A percentile compares a stretch with the other conserved stretches of the same genome.
These are phyloP conservation scores for Serinus canaria DNA, from an alignment of 2,113 vertebrate species.

Conservation along the genomic window DNA sequence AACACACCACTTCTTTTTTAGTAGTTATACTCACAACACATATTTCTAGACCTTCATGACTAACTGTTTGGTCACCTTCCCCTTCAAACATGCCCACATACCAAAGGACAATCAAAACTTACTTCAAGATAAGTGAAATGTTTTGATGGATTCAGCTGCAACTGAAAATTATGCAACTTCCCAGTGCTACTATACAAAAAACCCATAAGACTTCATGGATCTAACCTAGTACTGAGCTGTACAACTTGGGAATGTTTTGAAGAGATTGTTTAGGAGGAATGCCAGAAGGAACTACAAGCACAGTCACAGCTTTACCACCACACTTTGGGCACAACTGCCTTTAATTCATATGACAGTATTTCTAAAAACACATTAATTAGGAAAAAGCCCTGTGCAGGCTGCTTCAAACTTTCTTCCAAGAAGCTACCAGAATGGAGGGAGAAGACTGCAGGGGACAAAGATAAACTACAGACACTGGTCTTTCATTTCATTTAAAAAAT, in stretches of 20 bases:
- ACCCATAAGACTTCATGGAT: not conserved
- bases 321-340: not conserved
- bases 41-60: not conserved
- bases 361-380: not conserved
- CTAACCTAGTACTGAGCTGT: not conserved
- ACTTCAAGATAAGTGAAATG: not conserved
- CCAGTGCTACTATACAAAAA: not conserved
- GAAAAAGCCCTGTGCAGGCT: not conserved
- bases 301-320: not conserved
- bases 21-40: not conserved
- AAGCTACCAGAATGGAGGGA: not conserved
- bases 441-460: not conserved
- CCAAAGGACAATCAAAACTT: not conserved
- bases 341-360: not conserved
- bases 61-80: not conserved
- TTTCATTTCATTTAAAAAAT: not conserved
- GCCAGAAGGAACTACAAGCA: not conserved
- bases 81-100: rapidly evolving
- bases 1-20: not conserved
- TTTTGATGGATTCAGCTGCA: not conserved
- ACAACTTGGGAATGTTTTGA: not conserved
- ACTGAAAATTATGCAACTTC: not conserved
- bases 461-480: not conserved
- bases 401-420: not conserved
- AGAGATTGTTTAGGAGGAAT: not conserved